Conservation (phyloP, 2,888 invertebrate genomes). For the Meloe dianella region DNA sequence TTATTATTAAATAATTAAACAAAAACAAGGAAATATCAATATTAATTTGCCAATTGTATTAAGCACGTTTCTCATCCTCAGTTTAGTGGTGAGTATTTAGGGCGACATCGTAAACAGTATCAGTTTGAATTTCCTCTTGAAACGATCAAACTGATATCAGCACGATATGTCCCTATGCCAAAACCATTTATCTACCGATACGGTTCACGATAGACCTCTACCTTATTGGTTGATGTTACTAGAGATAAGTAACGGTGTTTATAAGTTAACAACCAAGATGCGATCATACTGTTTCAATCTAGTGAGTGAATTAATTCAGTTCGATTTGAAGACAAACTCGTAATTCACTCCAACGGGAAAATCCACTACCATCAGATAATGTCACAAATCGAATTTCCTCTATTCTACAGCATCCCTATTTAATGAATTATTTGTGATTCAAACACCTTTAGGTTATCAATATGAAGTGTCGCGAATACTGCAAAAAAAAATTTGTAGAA, state of each 20-base stretch:
- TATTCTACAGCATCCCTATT: constrained; percentile 43
- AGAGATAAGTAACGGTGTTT: no score
- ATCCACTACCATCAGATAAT: constrained; percentile 42
- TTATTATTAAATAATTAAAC: not conserved
- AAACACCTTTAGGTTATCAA: constrained; percentile 39
- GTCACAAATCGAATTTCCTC: constrained; percentile 52
- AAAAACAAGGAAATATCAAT: not conserved
- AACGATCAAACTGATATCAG: constrained; percentile 34
- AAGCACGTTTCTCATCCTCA: not conserved
- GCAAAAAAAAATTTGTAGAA: not conserved
- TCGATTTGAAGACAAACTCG: constrained; percentile 33
- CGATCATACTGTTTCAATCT: constrained; percentile 49
- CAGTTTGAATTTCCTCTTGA: constrained; percentile 26
- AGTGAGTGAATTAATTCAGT: constrained; percentile 15
- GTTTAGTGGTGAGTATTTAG: not conserved
- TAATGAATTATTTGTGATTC: constrained; percentile 29
- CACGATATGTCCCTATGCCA: constrained; percentile 18
- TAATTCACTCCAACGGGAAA: constrained; percentile 31
- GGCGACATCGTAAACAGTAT: constrained; percentile 21
- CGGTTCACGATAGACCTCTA: constrained; percentile 19
- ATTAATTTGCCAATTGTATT: not conserved
- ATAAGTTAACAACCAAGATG: no score
- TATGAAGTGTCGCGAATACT: constrained; percentile 38
- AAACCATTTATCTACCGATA: constrained; percentile 26
- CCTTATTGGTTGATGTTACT: no score